phyloP scores from a whole-genome alignment of 23 tunicate genomes.

The Phallusia fumigata region DNA sequence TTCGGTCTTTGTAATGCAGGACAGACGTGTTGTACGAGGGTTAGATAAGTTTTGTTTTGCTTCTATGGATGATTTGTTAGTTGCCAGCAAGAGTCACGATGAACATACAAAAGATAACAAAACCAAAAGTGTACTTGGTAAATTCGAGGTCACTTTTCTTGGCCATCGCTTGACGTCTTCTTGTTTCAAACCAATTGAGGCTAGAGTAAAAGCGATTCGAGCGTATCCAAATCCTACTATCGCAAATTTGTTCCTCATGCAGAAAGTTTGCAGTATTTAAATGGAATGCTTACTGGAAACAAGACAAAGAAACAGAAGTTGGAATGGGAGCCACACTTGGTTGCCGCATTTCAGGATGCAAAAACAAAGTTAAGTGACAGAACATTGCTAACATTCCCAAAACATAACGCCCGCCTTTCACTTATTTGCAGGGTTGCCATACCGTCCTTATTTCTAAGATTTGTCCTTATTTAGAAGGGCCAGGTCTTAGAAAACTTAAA shows the following conservation, averaged over 20 bases:
- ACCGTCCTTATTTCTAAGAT: too few relatives aligned
- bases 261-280: background rate
- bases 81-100: too few relatives aligned
- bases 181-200: background rate
- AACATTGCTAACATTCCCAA: conserved; percentile 3
- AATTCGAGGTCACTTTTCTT: background rate
- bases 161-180: background rate
- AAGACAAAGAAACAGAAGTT: background rate
- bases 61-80: too few relatives aligned
- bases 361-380: background rate
- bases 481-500: too few relatives aligned
- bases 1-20: too few relatives aligned
- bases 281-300: background rate
- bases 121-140: background rate
- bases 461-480: too few relatives aligned
- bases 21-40: too few relatives aligned
- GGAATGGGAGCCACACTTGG: background rate
- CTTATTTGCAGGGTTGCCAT: too few relatives aligned
- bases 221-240: conserved; percentile 1
- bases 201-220: background rate
- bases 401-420: background rate
- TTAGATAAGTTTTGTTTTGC: too few relatives aligned
- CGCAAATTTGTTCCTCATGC: conserved; percentile 3
- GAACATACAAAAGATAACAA: too few relatives aligned
- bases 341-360: background rate